Percentiles rank a stretch among this genome's conserved stretches.
These are phyloP conservation scores for Ostrea denselamellosa DNA, from an alignment of 1,140 invertebrate genomes.

Conservation along the genomic window DNA sequence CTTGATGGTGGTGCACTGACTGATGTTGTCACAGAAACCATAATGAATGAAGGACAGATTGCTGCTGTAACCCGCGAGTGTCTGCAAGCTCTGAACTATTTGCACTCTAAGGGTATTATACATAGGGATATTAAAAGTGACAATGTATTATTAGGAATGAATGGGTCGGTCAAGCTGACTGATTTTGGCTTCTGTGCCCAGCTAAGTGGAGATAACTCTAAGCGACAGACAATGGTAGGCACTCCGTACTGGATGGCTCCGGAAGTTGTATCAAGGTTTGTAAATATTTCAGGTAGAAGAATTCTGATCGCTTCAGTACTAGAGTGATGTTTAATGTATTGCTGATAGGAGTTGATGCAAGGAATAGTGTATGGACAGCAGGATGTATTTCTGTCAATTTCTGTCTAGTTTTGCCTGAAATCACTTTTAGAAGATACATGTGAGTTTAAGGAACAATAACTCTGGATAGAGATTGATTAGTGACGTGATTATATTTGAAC, in stretches of 20 bases:
- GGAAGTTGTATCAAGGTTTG: conserved; percentile 75
- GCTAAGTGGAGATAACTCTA: conserved; percentile 72
- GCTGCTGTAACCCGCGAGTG: conserved; percentile 96
- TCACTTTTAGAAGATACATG: too few species aligned
- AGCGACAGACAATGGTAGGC: conserved; percentile 79
- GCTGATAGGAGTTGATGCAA: too few species aligned
- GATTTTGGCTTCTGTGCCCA: conserved; percentile 80
- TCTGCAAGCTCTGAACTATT: conserved; percentile 96
- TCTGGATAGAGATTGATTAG: too few species aligned
- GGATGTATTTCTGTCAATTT: too few species aligned
- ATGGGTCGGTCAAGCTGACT: conserved; percentile 78
- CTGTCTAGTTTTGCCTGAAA: too few species aligned
- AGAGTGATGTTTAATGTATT: too few species aligned
- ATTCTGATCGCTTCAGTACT: too few species aligned
- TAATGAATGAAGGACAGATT: conserved; percentile 90
- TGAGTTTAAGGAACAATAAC: too few species aligned
- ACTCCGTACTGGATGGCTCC: conserved; percentile 80
- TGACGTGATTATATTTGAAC: too few species aligned
- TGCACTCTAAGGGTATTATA: conserved; percentile 98
- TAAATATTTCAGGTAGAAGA: not conserved
- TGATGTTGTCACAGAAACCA: conserved; percentile 82
- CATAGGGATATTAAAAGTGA: conserved; percentile 84
- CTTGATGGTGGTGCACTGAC: conserved; percentile 82
- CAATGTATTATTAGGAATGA: conserved; percentile 79
- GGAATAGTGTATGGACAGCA: too few species aligned